Conservation (phyloP, 2,888 invertebrate genomes). For the Caenorhabditis japonica region DNA sequence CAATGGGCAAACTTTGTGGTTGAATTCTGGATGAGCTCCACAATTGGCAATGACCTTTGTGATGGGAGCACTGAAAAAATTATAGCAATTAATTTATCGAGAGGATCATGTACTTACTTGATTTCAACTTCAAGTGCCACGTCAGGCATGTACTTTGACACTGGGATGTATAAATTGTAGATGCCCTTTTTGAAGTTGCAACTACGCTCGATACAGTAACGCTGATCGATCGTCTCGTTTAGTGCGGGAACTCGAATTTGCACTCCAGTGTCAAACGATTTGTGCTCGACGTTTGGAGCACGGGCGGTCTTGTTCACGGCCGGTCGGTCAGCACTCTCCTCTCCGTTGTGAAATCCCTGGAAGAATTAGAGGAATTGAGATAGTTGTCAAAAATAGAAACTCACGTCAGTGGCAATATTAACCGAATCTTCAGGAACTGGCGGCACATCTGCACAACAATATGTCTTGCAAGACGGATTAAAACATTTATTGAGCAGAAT, state of each 20-base stretch:
- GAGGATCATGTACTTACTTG: conserved; percentile 16
- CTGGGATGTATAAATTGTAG: conserved; percentile 72
- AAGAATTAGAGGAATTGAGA: not conserved
- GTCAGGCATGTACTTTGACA: conserved; percentile 68
- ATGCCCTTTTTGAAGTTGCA: conserved; percentile 68
- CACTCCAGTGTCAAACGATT: conserved; percentile 55
- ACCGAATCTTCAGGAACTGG: conserved; percentile 17
- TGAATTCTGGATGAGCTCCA: conserved; percentile 67
- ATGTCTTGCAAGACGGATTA: conserved; percentile 55
- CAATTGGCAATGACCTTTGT: conserved; percentile 68
- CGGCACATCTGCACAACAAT: conserved; percentile 55
- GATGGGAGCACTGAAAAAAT: conserved; percentile 61
- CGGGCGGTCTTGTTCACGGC: conserved; percentile 16
- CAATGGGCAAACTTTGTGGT: conserved; percentile 51
- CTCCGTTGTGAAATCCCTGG: conserved; percentile 34
- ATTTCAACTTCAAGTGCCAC: conserved; percentile 65
- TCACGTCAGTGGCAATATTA: conserved; percentile 29
- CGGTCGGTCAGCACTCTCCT: conserved; percentile 1
- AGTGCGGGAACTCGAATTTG: conserved; percentile 64
- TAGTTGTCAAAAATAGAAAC: not conserved
- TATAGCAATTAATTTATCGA: not conserved
- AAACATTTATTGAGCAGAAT: conserved; percentile 57
- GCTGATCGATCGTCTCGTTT: conserved; percentile 71
- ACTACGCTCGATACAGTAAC: conserved; percentile 65
- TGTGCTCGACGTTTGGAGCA: conserved; percentile 7